These are phyloP conservation scores for Anniella stebbinsi DNA, from an alignment of 2,797 vertebrate genomes.

Conservation along the genomic window DNA sequence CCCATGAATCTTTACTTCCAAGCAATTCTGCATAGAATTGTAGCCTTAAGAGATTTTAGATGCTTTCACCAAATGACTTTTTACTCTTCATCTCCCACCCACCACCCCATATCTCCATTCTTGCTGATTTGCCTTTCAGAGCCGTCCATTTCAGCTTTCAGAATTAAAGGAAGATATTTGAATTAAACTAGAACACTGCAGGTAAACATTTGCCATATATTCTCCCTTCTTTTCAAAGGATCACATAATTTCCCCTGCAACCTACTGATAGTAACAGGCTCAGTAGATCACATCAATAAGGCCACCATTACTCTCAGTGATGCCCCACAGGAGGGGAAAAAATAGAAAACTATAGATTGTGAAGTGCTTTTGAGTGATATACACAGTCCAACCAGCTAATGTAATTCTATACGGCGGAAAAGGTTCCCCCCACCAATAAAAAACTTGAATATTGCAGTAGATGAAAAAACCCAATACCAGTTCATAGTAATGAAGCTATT, in stretches of 20 bases:
- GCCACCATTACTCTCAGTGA: constrained; percentile 57
- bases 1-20: neutral
- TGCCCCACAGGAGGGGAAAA: constrained; percentile 48
- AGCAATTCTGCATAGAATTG: neutral
- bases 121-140: neutral
- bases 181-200: constrained; percentile 39
- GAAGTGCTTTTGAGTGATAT: constrained; percentile 65
- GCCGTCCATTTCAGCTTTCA: constrained; percentile 29
- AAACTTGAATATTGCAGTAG: constrained; percentile 66
- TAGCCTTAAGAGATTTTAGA: constrained; percentile 1
- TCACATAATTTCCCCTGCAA: constrained; percentile 56
- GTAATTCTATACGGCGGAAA: constrained; percentile 56
- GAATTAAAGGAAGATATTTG: constrained; percentile 37
- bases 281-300: constrained; percentile 62
- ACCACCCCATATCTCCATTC: neutral
- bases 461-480: constrained; percentile 62
- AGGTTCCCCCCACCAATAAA: constrained; percentile 43
- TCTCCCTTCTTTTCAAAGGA: constrained; percentile 48
- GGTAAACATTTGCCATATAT: constrained; percentile 64
- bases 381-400: constrained; percentile 57
- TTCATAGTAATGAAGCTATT: constrained; percentile 71
- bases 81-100: constrained; percentile 24
- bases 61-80: constrained; percentile 3
- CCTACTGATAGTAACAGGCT: constrained; percentile 40
- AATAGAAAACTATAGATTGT: constrained; percentile 63